These are phyloP conservation scores for Ciconia boyciana DNA, from an alignment of 2,113 vertebrate genomes.

Conservation along the genomic window DNA sequence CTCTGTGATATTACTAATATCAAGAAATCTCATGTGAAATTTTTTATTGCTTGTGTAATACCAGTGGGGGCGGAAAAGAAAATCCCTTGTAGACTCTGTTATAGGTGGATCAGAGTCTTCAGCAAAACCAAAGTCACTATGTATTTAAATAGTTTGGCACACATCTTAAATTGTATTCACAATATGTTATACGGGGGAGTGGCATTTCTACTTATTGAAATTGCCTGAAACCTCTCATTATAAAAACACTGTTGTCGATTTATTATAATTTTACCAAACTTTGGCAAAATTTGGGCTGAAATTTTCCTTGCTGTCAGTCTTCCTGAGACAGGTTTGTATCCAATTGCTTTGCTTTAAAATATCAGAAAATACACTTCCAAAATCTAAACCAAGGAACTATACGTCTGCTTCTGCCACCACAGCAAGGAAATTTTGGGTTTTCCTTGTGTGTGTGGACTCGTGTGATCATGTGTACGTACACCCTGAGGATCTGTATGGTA, in stretches of 20 bases:
- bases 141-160: background rate
- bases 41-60: background rate
- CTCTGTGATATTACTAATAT: background rate
- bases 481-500: no score
- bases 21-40: background rate
- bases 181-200: background rate
- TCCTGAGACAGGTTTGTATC: background rate
- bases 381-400: background rate
- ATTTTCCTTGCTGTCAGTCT: background rate
- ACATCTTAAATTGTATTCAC: background rate
- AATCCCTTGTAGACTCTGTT: background rate
- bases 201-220: background rate
- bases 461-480: accelerated
- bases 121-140: background rate
- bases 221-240: background rate
- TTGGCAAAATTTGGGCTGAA: background rate
- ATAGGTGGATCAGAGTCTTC: background rate
- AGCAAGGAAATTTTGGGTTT: background rate
- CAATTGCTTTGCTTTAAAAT: background rate
- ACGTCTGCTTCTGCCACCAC: background rate
- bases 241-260: background rate
- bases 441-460: background rate
- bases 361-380: background rate
- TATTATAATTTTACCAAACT: background rate
- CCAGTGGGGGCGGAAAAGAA: accelerated